Evolutionary conservation across 2,113 vertebrate species (phyloP), one percentile per base, ranked within the genome.

Genomic region (Peromyscus leucopus): DNA sequence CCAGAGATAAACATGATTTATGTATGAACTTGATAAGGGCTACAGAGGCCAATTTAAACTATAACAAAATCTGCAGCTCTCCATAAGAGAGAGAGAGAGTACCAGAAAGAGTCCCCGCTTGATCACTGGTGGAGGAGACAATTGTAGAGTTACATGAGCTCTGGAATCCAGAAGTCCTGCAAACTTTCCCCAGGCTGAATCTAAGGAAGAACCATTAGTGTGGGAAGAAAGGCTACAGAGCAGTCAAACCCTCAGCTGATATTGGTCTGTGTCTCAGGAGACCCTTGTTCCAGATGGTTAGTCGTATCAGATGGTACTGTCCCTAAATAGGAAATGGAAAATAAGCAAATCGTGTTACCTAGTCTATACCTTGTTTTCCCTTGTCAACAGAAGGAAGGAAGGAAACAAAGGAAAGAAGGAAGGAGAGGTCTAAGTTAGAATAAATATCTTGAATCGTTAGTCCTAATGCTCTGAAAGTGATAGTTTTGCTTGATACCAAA

Each of bases 271-370:
- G 31, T 84, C 55, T 90, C 69, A 79, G 61, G 97, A 80, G 57
- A 74, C 16, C 33, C 78, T 85, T 78, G 94, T 95, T 84, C 94
- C 87, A 92, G 86, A 88, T 74, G 90, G 75, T 82, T 95, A 94
- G 90, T 92, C 83, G 96, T 94, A 89, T 86, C 95, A 88, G 86
- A 90, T 61, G 86, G 93, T 94, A 82, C 85, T 87, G 84, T 51
- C 87, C 83, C 59, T 76, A 82, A 76, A 89, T 71, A 95, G 87
- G 88, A 97, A 96, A 92, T 74, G 82, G 93, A 92, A 95, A 97
- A 90, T 90, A 96, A 97, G 75, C 48, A 97, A 93, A 96, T 97
- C 92, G 82, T 92, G 97, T 95, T 80, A 95, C 86, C 76, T 69
- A 74, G 75, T 33, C 36, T 88, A 51, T 1, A n/a, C 51, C 65